phyloP scores from a whole-genome alignment of 92 coral and sea anemone species.

The Virgularia gustaviana region DNA sequence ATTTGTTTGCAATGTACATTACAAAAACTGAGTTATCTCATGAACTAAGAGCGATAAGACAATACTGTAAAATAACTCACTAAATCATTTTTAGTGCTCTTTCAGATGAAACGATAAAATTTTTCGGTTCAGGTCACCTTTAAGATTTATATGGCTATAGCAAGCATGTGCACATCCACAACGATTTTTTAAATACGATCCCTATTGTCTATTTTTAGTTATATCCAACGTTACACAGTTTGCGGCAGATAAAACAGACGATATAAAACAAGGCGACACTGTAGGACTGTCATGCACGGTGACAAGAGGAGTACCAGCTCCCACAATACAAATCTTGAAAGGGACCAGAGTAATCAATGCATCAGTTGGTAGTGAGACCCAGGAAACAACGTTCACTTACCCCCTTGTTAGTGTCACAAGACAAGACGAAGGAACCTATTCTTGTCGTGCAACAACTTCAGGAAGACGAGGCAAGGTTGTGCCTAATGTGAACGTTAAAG shows the following conservation, averaged over 20 bases:
- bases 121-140: too few relatives aligned
- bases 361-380: neutral
- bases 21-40: too few relatives aligned
- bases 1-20: too few relatives aligned
- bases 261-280: neutral
- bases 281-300: constrained; percentile 20
- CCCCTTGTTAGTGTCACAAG: neutral
- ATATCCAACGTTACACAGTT: constrained; percentile 22
- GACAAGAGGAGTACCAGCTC: constrained; percentile 12
- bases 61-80: too few relatives aligned
- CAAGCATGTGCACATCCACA: too few relatives aligned
- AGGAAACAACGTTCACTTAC: neutral
- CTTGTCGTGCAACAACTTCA: constrained; percentile 15
- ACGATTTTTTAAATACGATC: too few relatives aligned
- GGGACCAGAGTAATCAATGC: neutral
- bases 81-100: too few relatives aligned
- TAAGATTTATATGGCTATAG: too few relatives aligned
- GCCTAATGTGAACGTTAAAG: neutral
- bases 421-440: neutral
- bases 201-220: neutral
- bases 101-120: too few relatives aligned
- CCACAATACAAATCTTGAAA: neutral
- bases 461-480: neutral
- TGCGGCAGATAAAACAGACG: neutral
- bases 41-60: too few relatives aligned